These are phyloP conservation scores for Pipa parva DNA, from an alignment of 2,113 vertebrate species.

Conservation along the genomic window DNA sequence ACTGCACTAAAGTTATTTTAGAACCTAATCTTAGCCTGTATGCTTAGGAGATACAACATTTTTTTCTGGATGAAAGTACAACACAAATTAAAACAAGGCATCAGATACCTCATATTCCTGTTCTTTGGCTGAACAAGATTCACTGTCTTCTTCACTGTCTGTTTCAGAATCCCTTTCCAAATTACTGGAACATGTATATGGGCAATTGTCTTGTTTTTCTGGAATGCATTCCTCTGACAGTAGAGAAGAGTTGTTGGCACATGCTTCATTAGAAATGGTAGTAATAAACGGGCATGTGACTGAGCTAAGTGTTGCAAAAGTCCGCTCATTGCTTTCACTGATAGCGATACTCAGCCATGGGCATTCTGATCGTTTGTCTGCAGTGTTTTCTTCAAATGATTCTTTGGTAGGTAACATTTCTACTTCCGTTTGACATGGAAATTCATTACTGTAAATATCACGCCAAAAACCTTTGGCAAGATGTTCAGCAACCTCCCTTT, in stretches of 20 bases:
- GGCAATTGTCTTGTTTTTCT: constrained; percentile 71
- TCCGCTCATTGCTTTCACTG: constrained; percentile 71
- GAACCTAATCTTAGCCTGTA: no score
- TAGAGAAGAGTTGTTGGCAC: constrained; percentile 57
- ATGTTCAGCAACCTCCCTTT: constrained; percentile 93
- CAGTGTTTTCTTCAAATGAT: constrained; percentile 56
- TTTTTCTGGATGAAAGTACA: not conserved
- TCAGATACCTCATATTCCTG: constrained; percentile 88
- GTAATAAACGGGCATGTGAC: constrained; percentile 89
- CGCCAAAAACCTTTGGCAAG: constrained; percentile 91
- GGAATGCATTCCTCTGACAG: constrained; percentile 56
- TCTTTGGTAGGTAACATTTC: constrained; percentile 52
- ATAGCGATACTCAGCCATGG: constrained; percentile 81
- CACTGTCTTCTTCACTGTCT: constrained; percentile 86
- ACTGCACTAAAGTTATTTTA: no score
- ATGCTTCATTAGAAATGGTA: constrained; percentile 66
- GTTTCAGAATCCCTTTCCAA: constrained; percentile 83
- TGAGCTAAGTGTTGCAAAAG: constrained; percentile 69
- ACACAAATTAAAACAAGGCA: constrained; percentile 44
- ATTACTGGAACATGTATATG: constrained; percentile 77
- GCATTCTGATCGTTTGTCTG: constrained; percentile 77
- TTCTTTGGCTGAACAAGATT: constrained; percentile 74
- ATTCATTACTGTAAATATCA: constrained; percentile 66
- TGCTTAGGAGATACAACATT: no score
- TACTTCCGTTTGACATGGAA: constrained; percentile 52